These are phyloP conservation scores for Lycia hirtaria DNA, from an alignment of 2,888 invertebrate species.

Conservation along the genomic window DNA sequence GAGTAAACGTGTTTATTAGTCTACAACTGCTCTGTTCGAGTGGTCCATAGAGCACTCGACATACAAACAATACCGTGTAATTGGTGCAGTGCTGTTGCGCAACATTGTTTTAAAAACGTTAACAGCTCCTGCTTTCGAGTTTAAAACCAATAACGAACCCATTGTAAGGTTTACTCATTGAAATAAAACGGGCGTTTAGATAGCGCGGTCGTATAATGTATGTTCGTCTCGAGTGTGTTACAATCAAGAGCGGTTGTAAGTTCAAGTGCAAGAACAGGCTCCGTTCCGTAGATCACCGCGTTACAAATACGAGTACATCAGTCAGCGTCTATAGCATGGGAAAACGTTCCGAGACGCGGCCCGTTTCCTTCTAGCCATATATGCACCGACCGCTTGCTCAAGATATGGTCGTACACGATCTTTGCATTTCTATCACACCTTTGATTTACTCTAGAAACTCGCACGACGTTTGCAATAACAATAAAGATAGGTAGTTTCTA, in stretches of 20 bases:
- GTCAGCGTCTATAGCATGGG: conserved; percentile 72
- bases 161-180: conserved; percentile 37
- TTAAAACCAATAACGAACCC: conserved; percentile 51
- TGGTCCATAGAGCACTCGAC: conserved; percentile 60
- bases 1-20: conserved; percentile 74
- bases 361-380: conserved; percentile 76
- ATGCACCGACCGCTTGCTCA: conserved; percentile 61
- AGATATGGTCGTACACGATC: conserved; percentile 47
- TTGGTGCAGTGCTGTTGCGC: conserved; percentile 61
- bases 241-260: conserved; percentile 57
- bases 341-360: conserved; percentile 64
- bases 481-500: conserved; percentile 22
- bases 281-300: conserved; percentile 61
- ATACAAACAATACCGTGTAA: conserved; percentile 69
- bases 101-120: conserved; percentile 57
- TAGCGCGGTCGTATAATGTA: conserved; percentile 39
- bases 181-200: conserved; percentile 31
- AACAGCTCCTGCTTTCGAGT: conserved; percentile 44
- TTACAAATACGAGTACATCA: conserved; percentile 75
- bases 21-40: conserved; percentile 60
- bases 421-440: conserved; percentile 42
- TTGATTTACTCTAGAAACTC: conserved; percentile 35
- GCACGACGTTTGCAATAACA: conserved; percentile 25
- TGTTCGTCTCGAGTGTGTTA: conserved; percentile 15
- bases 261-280: conserved; percentile 73